Evolutionary conservation across 2,888 invertebrate genomes (phyloP).

Genomic region (Boloria euphrosyne): DNA sequence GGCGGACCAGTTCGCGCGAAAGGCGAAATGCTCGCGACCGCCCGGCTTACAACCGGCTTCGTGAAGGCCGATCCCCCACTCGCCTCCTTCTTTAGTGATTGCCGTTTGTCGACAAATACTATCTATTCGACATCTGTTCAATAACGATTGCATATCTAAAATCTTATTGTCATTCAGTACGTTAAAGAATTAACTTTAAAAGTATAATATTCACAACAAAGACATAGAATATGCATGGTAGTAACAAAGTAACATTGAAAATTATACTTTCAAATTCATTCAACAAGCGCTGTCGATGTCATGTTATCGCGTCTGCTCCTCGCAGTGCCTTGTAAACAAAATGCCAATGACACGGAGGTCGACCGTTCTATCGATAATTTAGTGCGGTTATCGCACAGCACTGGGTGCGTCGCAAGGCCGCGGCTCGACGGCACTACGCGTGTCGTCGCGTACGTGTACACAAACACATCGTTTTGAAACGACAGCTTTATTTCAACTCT

Average conservation of each 20-base stretch:
- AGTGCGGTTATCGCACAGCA: constrained; percentile 64
- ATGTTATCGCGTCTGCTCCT: constrained; percentile 64
- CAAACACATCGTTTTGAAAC: constrained; percentile 54
- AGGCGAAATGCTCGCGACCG: constrained; percentile 77
- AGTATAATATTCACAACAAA: constrained; percentile 18
- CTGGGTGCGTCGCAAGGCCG: constrained; percentile 76
- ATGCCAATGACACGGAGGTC: constrained; percentile 77
- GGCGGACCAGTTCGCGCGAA: constrained; percentile 73
- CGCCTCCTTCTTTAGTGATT: constrained; percentile 62
- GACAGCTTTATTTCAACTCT: constrained; percentile 57
- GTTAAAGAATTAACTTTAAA: constrained; percentile 9
- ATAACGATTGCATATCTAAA: not conserved
- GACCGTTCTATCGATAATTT: constrained; percentile 67
- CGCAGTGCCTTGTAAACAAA: constrained; percentile 68
- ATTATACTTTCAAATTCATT: constrained; percentile 36
- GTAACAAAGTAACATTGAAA: constrained; percentile 14
- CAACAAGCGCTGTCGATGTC: constrained; percentile 29
- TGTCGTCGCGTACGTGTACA: constrained; percentile 47
- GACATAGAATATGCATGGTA: constrained; percentile 7
- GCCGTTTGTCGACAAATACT: constrained; percentile 62
- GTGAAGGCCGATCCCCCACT: constrained; percentile 78
- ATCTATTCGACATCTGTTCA: constrained; percentile 13
- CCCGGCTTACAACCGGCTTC: constrained; percentile 75
- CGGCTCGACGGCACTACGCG: constrained; percentile 59
- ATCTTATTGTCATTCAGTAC: not conserved